Percentiles rank a stretch among this genome's conserved stretches.
Conservation (phyloP, 2,888 invertebrate genomes). For the Latheticus oryzae region DNA sequence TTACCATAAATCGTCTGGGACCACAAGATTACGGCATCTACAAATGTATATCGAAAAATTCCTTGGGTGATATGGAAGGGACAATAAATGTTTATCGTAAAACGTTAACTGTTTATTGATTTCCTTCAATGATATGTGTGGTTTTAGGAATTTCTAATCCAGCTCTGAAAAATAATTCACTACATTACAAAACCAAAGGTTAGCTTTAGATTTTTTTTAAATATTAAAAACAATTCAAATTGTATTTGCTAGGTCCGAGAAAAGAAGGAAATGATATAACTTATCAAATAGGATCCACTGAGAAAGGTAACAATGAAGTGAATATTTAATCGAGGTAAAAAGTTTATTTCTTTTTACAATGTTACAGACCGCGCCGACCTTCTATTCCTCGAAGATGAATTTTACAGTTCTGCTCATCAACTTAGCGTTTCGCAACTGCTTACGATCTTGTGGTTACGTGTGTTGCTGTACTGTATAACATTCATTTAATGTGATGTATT, state of each 20-base stretch:
- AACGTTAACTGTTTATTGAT: slow-evolving; percentile 51
- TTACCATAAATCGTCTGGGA: slow-evolving; percentile 72
- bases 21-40: slow-evolving; percentile 75
- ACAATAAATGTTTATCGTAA: slow-evolving; percentile 79
- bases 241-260: slow-evolving; percentile 40
- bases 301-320: slow-evolving; percentile 47
- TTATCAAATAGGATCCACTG: slow-evolving; percentile 45
- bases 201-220: slow-evolving; percentile 7
- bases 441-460: slow-evolving; percentile 36
- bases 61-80: slow-evolving; percentile 79
- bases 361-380: slow-evolving; percentile 52
- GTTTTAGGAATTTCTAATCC: slow-evolving; percentile 43
- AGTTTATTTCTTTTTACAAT: slow-evolving; percentile 46
- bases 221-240: slow-evolving; percentile 15
- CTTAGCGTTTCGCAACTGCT: slow-evolving; percentile 38
- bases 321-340: slow-evolving; percentile 42
- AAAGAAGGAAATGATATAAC: slow-evolving; percentile 44
- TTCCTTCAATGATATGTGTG: too few species aligned
- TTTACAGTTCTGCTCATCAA: slow-evolving; percentile 51
- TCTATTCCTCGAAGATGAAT: slow-evolving; percentile 52
- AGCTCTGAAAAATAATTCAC: slow-evolving; percentile 33
- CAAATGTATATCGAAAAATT: slow-evolving; percentile 80
- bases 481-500: slow-evolving; percentile 39
- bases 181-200: slow-evolving; percentile 39
- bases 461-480: slow-evolving; percentile 39